A percentile compares a stretch with the other conserved stretches of the same genome.
phyloP scores from a whole-genome alignment of 2,113 vertebrate species.

The Scatophagus argus region DNA sequence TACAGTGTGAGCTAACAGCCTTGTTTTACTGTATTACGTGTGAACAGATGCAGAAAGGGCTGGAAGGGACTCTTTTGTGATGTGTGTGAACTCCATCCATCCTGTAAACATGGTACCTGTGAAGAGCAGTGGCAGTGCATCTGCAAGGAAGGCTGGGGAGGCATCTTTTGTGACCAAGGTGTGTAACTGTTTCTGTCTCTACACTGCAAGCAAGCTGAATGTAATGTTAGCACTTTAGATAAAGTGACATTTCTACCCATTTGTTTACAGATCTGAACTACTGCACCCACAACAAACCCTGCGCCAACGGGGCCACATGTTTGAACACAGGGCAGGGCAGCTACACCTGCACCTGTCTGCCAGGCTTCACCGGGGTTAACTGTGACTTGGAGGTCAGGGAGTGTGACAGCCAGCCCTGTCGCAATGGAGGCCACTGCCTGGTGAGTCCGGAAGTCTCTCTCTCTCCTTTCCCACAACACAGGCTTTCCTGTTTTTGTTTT shows the following conservation, averaged over 20 bases:
- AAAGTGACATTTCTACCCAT: slow-evolving; percentile 16
- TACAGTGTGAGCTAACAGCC: neutral
- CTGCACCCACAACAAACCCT: slow-evolving; percentile 97
- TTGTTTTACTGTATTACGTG: slow-evolving; percentile 42
- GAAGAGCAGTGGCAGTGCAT: slow-evolving; percentile 91
- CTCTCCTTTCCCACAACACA: slow-evolving; percentile 83
- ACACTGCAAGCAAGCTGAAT: neutral
- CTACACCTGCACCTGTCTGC: slow-evolving; percentile 94
- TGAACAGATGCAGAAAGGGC: slow-evolving; percentile 91
- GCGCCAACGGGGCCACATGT: slow-evolving; percentile 94
- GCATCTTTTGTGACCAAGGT: slow-evolving; percentile 98
- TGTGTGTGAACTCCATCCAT: slow-evolving; percentile 92
- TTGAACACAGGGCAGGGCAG: slow-evolving; percentile 97
- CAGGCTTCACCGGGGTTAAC: slow-evolving; percentile 91
- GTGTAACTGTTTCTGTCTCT: slow-evolving; percentile 40
- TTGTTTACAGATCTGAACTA: slow-evolving; percentile 95
- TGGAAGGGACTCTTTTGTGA: slow-evolving; percentile 95
- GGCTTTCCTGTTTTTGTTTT: slow-evolving; percentile 85
- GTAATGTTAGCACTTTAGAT: neutral
- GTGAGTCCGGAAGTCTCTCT: slow-evolving; percentile 87
- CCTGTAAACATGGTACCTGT: slow-evolving; percentile 97
- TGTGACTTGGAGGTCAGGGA: slow-evolving; percentile 93
- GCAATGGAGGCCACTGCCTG: slow-evolving; percentile 92
- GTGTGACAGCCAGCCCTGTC: slow-evolving; percentile 95
- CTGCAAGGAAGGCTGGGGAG: slow-evolving; percentile 98